Evolutionary conservation across 1,140 invertebrate species (phyloP).

Genomic region (Drosophila trapezifrons): DNA sequence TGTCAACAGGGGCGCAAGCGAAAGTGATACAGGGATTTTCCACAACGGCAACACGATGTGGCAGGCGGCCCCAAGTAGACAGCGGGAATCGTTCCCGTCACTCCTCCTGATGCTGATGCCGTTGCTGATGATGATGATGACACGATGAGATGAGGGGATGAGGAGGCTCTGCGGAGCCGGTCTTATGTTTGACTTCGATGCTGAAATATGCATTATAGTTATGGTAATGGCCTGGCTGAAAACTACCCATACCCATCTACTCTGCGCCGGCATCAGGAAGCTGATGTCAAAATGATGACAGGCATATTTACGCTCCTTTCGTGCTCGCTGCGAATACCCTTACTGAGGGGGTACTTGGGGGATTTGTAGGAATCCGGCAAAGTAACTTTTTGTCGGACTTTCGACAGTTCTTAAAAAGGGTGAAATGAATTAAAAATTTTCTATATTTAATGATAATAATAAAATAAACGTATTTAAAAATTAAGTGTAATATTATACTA

Average conservation of each 20-base stretch:
- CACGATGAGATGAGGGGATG: slow-evolving; percentile 23
- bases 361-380: neutral
- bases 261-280: slow-evolving; percentile 30
- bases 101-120: slow-evolving; percentile 20
- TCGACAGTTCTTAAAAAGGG: too few relatives aligned
- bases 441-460: too few relatives aligned
- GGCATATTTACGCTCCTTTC: slow-evolving; percentile 79
- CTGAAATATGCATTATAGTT: slow-evolving; percentile 83
- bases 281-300: slow-evolving; percentile 82
- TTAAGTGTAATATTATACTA: too few relatives aligned
- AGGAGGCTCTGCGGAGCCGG: slow-evolving; percentile 7
- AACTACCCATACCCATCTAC: slow-evolving; percentile 56
- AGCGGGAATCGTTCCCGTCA: slow-evolving; percentile 42
- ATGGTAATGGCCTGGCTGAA: slow-evolving; percentile 73
- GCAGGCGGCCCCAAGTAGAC: slow-evolving; percentile 49
- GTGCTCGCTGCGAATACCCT: slow-evolving; percentile 28
- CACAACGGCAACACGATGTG: slow-evolving; percentile 53
- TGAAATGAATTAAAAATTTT: too few relatives aligned
- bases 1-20: slow-evolving; percentile 78
- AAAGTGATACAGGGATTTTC: slow-evolving; percentile 81
- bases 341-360: neutral
- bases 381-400: too few relatives aligned
- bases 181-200: slow-evolving; percentile 65
- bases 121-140: slow-evolving; percentile 44
- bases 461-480: too few relatives aligned